phyloP scores from a whole-genome alignment of 2,113 vertebrate genomes.

The Zeus faber region DNA sequence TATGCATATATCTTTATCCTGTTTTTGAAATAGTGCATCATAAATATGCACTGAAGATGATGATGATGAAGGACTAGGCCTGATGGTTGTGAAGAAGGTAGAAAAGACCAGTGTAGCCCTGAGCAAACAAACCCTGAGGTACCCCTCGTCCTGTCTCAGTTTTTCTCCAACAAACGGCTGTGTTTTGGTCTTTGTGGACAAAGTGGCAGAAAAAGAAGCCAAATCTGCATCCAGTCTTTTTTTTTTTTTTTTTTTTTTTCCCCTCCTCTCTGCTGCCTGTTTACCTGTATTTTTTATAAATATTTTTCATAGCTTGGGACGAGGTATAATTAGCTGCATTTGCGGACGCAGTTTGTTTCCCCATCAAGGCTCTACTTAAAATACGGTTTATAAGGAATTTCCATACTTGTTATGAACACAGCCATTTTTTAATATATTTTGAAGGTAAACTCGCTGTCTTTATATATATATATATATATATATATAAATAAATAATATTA shows the following conservation, averaged over 20 bases:
- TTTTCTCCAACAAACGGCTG: conserved; percentile 61
- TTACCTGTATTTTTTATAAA: conserved; percentile 1
- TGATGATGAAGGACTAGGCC: conserved; percentile 96
- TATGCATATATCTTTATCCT: conserved; percentile 79
- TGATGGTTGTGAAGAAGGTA: conserved; percentile 90
- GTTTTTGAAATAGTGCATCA: conserved; percentile 97
- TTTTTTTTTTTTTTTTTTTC: conserved; percentile 45
- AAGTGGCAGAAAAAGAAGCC: conserved; percentile 46
- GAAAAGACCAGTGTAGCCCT: conserved; percentile 99
- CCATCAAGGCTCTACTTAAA: not conserved
- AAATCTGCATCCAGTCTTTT: conserved; percentile 18
- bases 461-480: conserved; percentile 41
- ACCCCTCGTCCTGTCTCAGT: conserved; percentile 91
- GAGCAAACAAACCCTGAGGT: conserved; percentile 97
- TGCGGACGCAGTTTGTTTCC: too few relatives aligned
- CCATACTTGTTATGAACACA: not conserved
- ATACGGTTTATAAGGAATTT: not conserved
- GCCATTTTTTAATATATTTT: not conserved
- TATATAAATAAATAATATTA: conserved; percentile 38
- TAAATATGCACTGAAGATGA: conserved; percentile 99
- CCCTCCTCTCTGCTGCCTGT: conserved; percentile 38
- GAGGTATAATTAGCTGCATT: conserved; percentile 11
- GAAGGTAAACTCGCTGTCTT: conserved; percentile 30
- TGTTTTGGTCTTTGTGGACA: conserved; percentile 64
- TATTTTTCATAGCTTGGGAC: too few relatives aligned